Evolutionary conservation across 1,140 invertebrate genomes (phyloP).

Genomic region (Andricus grossulariae): DNA sequence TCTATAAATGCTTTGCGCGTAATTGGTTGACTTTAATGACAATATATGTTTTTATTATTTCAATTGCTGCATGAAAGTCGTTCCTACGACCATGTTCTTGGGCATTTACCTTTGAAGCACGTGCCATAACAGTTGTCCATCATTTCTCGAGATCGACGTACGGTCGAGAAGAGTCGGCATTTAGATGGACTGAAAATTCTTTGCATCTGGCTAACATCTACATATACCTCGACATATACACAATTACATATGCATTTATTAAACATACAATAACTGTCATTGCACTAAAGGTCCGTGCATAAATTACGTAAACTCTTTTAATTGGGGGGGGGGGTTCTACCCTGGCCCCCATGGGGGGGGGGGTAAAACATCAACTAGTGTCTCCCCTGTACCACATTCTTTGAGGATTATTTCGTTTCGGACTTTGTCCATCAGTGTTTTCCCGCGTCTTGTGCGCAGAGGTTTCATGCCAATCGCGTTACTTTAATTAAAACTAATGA

Average conservation of each 20-base stretch:
- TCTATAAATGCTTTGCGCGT: no score
- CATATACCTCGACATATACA: no score
- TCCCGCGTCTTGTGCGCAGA: no score
- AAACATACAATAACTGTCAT: constrained; percentile 43
- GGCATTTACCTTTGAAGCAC: constrained; percentile 45
- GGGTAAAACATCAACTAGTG: no score
- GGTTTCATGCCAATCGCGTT: no score
- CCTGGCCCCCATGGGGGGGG: no score
- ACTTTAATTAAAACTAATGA: no score
- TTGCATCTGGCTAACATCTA: not conserved
- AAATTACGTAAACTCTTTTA: constrained; percentile 40
- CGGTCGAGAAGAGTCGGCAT: constrained; percentile 39
- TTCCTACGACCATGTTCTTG: constrained; percentile 23
- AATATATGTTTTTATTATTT: not conserved
- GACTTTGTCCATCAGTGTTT: no score
- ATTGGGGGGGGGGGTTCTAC: no score
- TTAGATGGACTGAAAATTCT: constrained; percentile 15
- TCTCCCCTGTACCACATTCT: no score
- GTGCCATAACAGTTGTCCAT: constrained; percentile 47
- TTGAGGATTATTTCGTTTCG: no score
- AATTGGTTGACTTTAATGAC: not conserved
- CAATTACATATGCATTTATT: not conserved
- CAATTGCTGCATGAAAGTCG: constrained; percentile 32
- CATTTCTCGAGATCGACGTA: constrained; percentile 35
- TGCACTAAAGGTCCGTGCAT: constrained; percentile 38